A percentile compares a stretch with the other conserved stretches of the same genome.
Conservation (phyloP, 2,888 invertebrate genomes). For the Lampropteryx suffumata region DNA sequence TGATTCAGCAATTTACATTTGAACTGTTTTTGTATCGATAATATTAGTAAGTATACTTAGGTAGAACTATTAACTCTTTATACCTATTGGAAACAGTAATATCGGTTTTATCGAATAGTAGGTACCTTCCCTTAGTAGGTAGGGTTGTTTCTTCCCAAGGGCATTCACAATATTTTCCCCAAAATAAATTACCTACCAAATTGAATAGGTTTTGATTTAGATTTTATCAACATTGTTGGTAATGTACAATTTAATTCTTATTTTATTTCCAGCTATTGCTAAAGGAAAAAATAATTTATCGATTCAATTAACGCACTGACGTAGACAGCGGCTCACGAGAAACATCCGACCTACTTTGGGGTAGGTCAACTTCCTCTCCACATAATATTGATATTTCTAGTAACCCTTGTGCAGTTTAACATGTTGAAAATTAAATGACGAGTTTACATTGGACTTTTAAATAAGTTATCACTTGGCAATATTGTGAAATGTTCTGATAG, state of each 20-base stretch:
- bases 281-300: constrained; percentile 15
- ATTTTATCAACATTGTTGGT: too few species aligned
- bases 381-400: constrained; percentile 10
- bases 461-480: not conserved
- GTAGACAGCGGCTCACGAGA: constrained; percentile 4
- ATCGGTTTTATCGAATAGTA: too few species aligned
- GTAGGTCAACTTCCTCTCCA: constrained; percentile 16
- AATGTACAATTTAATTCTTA: too few species aligned
- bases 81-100: too few species aligned
- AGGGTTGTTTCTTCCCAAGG: too few species aligned
- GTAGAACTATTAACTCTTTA: too few species aligned
- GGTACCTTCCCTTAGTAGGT: too few species aligned
- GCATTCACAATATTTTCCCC: too few species aligned
- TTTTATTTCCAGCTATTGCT: constrained; percentile 13
- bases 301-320: constrained; percentile 12
- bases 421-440: constrained; percentile 2
- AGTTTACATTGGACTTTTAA: not conserved
- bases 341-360: constrained; percentile 20
- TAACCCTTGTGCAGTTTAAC: not conserved
- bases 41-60: too few species aligned
- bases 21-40: too few species aligned
- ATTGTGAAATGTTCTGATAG: not conserved
- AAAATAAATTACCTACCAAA: too few species aligned
- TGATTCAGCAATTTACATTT: not conserved
- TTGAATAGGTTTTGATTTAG: too few species aligned